Conservation (phyloP, 2,888 invertebrate genomes). For the Eupithecia inturbata region DNA sequence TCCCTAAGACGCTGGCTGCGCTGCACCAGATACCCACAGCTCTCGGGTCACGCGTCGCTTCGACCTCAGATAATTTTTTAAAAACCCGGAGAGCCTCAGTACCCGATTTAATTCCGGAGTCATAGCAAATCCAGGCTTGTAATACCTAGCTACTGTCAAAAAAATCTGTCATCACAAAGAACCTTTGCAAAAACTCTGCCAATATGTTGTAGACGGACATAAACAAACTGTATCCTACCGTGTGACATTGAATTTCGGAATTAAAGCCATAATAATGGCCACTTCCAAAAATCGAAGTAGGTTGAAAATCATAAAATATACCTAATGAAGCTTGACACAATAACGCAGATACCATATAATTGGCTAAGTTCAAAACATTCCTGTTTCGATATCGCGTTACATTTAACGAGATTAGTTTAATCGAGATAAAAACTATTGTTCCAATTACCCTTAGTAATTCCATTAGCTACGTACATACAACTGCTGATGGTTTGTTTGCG, state of each 20-base stretch:
- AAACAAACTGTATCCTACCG: neutral
- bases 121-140: no score
- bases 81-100: no score
- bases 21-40: no score
- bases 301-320: neutral
- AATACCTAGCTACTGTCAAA: no score
- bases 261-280: neutral
- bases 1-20: no score
- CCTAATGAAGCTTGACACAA: constrained; percentile 1
- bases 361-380: constrained; percentile 27
- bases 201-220: neutral
- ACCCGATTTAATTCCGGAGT: no score
- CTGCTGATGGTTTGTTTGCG: constrained; percentile 50
- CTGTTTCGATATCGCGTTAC: constrained; percentile 40
- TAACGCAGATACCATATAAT: constrained; percentile 23
- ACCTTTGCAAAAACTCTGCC: neutral
- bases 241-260: neutral
- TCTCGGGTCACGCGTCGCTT: no score
- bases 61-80: no score
- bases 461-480: constrained; percentile 55
- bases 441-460: constrained; percentile 61
- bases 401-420: constrained; percentile 54
- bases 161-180: neutral
- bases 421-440: constrained; percentile 53
- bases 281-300: neutral